Conservation (phyloP, 2,888 invertebrate genomes). For the Melanargia galathea region DNA sequence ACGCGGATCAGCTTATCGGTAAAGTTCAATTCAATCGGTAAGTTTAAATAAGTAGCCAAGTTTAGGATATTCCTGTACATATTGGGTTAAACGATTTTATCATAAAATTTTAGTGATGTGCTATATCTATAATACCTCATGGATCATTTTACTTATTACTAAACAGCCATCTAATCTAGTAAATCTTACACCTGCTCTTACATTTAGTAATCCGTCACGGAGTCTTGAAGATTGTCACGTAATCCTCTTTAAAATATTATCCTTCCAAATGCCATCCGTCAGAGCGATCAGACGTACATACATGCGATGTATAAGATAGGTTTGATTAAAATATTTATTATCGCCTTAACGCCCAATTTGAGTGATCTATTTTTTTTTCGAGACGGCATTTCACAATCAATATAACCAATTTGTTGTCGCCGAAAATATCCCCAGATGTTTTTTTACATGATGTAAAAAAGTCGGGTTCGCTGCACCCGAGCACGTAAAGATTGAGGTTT, state of each 20-base stretch:
- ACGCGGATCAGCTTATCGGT: too few species aligned
- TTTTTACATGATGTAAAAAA: slow-evolving; percentile 34
- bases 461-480: slow-evolving; percentile 32
- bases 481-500: slow-evolving; percentile 24
- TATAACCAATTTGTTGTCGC: slow-evolving; percentile 48
- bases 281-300: too few species aligned
- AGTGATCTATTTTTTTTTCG: slow-evolving; percentile 28
- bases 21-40: too few species aligned
- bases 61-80: too few species aligned
- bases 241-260: slow-evolving; percentile 27
- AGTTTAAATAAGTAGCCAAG: too few species aligned
- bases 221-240: slow-evolving; percentile 18
- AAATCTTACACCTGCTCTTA: background rate
- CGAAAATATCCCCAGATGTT: slow-evolving; percentile 34
- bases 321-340: slow-evolving; percentile 33
- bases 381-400: slow-evolving; percentile 41
- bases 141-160: too few species aligned
- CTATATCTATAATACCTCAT: too few species aligned
- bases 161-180: too few species aligned
- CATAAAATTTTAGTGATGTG: too few species aligned
- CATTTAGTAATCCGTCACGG: slow-evolving; percentile 1
- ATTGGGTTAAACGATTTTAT: too few species aligned
- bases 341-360: slow-evolving; percentile 33
- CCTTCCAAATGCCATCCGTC: slow-evolving; percentile 26
- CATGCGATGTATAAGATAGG: background rate